These are phyloP conservation scores for Chorisops tibialis DNA, from an alignment of 2,888 invertebrate genomes.

Conservation along the genomic window DNA sequence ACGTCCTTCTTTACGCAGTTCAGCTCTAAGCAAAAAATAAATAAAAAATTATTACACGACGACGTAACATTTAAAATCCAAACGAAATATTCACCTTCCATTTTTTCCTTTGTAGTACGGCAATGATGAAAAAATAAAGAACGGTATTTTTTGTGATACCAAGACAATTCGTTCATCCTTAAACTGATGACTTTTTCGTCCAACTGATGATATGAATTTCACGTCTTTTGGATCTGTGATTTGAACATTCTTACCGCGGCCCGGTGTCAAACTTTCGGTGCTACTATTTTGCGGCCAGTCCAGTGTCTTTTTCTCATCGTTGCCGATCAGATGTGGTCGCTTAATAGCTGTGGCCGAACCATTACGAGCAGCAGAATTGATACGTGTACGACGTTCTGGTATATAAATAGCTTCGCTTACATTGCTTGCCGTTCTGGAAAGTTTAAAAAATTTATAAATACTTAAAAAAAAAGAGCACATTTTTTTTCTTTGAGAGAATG, in stretches of 20 bases:
- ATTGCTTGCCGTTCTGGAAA: constrained; percentile 53
- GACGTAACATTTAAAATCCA: background rate
- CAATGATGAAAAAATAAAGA: constrained; percentile 81
- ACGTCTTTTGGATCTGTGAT: constrained; percentile 58
- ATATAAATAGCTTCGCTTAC: constrained; percentile 41
- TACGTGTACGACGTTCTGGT: constrained; percentile 47
- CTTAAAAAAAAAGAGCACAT: no score
- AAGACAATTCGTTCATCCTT: constrained; percentile 79
- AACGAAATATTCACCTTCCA: constrained; percentile 55
- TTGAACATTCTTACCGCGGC: constrained; percentile 45
- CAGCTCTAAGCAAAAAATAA: constrained; percentile 53
- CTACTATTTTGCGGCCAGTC: constrained; percentile 71
- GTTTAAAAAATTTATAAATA: constrained; percentile 39
- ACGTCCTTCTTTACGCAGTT: constrained; percentile 69
- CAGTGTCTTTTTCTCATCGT: constrained; percentile 43
- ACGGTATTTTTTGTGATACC: constrained; percentile 75
- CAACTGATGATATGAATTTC: constrained; percentile 55
- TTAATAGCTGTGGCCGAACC: constrained; percentile 33
- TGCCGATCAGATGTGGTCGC: constrained; percentile 39
- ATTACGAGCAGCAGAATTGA: constrained; percentile 48
- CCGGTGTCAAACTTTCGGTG: constrained; percentile 72
- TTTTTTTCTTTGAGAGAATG: background rate
- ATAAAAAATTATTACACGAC: background rate
- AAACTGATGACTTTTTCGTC: constrained; percentile 64
- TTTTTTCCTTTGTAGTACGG: constrained; percentile 73